Evolutionary conservation across 2,113 vertebrate species (phyloP), one percentile per base, ranked within the genome.

Genomic region (Sula dactylatra): DNA sequence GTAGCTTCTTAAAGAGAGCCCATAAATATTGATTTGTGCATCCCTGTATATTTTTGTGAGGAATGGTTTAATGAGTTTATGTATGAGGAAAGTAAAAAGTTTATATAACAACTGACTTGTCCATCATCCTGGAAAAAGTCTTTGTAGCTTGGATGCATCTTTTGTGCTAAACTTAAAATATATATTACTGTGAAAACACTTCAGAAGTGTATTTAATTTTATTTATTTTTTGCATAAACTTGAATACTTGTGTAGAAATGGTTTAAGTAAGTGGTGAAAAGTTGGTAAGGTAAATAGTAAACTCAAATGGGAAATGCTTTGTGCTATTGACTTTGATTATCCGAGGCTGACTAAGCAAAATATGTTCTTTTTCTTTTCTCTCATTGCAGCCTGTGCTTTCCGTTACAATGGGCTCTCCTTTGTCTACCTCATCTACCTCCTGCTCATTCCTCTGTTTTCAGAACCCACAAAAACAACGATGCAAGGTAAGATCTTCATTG

Each of bases 341-440:
- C 13, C 19, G 24, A 20, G 45, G 15, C 29, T 20, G 38, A 72
- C 86, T 69, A 74, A 96, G 11, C 12, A 45, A 22, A 45, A 22
- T 14, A 31, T 19, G 0, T 58, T 87, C 10, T 90, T 50, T 69
- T 52, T 83, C 50, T 36, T 97, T 66, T 90, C 82, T 94, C 44
- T 94, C 59, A 34, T 83, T 79, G 13, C 98, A 99, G 99, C 99
- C 64, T 99, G 99, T 97, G 98, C 99, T 84, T 99, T 99, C 98
- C 99, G 99, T 97, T 99, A 99, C 98, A 99, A 99, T 98, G 99
- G 98, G 85, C 98, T 99, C 91, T 99, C 99, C 97, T 99, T 99
- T 70, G 98, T 99, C 99, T 99, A 99, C 99, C 99, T 99, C 98
- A 99, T 99, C 98, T 99, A 99, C 97, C 99, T 99, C 97, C 98